Conservation (phyloP, 2,797 vertebrate species). For the Manis javanica region DNA sequence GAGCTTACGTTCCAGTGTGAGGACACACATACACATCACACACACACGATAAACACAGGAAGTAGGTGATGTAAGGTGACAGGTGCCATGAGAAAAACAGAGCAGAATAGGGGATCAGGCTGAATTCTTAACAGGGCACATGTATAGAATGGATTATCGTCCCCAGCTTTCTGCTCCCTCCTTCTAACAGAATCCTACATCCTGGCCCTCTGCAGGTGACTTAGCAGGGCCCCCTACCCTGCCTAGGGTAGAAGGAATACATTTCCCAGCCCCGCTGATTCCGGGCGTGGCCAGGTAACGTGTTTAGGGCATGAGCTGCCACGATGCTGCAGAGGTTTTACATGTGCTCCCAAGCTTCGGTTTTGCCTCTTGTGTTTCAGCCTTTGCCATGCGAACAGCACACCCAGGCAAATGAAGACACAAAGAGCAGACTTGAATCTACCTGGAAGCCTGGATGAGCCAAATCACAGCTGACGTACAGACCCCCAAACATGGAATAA, state of each 20-base stretch:
- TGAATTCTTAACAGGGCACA: fast-evolving
- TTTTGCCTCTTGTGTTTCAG: not conserved
- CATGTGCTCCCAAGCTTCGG: fast-evolving
- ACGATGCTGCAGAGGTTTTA: not conserved
- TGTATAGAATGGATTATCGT: fast-evolving
- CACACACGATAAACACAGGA: not conserved
- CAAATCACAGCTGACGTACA: not conserved
- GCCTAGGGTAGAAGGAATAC: not conserved
- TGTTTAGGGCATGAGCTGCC: not conserved
- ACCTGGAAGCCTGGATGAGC: not conserved
- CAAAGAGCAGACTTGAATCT: too few relatives aligned
- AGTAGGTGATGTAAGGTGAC: not conserved
- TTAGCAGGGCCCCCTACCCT: not conserved
- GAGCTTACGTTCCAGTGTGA: not conserved
- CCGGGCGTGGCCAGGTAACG: not conserved
- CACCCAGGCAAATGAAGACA: fast-evolving
- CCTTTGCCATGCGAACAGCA: not conserved
- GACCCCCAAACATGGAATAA: not conserved
- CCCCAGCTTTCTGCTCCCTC: not conserved
- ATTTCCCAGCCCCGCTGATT: fast-evolving
- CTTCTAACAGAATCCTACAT: not conserved
- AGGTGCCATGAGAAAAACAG: too few relatives aligned
- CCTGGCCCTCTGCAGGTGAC: not conserved
- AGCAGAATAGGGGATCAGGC: not conserved
- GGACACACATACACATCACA: not conserved